A percentile compares a stretch with the other conserved stretches of the same genome.
phyloP scores from a whole-genome alignment of 1,140 invertebrate species.

The Drosophila melanica region DNA sequence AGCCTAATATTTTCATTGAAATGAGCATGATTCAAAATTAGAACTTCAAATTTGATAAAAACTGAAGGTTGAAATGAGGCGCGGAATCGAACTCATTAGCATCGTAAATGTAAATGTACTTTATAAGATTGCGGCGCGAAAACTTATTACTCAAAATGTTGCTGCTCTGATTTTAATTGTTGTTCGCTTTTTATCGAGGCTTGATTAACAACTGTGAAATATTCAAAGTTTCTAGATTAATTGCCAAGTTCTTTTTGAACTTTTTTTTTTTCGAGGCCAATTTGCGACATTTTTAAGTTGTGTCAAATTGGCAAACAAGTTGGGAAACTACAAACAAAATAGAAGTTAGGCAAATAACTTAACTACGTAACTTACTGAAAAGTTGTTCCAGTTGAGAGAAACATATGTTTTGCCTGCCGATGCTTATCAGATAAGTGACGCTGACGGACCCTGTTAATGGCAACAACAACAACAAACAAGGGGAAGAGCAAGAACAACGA shows the following conservation, averaged over 20 bases:
- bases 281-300: slow-evolving; percentile 3
- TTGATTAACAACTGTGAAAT: slow-evolving; percentile 22
- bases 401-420: slow-evolving; percentile 47
- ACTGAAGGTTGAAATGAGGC: neutral
- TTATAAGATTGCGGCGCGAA: neutral
- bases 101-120: neutral
- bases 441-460: slow-evolving; percentile 21
- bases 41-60: no score
- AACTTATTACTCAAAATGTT: slow-evolving; percentile 1
- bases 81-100: slow-evolving; percentile 1
- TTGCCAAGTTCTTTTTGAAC: neutral
- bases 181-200: slow-evolving; percentile 5
- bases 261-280: slow-evolving; percentile 7
- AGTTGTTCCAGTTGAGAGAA: slow-evolving; percentile 38
- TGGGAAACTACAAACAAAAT: neutral
- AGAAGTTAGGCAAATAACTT: neutral
- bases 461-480: neutral
- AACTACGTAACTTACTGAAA: slow-evolving; percentile 18
- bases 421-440: slow-evolving; percentile 51
- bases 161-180: neutral
- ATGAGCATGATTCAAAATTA: no score
- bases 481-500: slow-evolving; percentile 3
- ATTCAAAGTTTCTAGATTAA: slow-evolving; percentile 11
- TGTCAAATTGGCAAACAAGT: slow-evolving; percentile 17
- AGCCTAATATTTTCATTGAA: no score